Base-by-base conservation (phyloP, 2,797 vertebrate genomes). In the Acanthiza pusilla region DNA sequence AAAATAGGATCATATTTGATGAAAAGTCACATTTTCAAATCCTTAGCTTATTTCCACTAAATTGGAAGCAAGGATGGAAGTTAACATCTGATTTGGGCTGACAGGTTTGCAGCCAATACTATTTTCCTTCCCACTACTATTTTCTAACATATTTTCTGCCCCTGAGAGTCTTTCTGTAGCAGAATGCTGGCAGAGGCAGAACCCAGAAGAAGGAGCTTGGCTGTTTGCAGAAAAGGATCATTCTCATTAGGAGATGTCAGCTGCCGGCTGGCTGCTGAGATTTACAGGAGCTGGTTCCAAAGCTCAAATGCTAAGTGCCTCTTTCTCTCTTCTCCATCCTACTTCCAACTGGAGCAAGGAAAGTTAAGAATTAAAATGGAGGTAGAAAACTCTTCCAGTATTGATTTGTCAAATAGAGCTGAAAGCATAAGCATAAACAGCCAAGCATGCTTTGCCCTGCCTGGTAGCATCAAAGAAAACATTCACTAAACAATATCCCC, bases 221-320 rank as follows among this genome's bases (percentile, higher is more conserved):
- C 34, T 81, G 38, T 81, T 73, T 88, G 67, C 71, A 88, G 83
- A 6, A 85, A 76, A 77, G 60, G 63, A 90, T 95, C 80, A 68
- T 82, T 90, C 89, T 95, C 77, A 91, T 84, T 94, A 93, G 70
- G 81, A 85, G 62, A 86, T 82, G 82, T 95, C 92, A 95, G 63
- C 74, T 94, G 87, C 57, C 0, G 40, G 32, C 65, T 92, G 84
- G 80, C 74, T 93, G 70, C 70, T 96, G 66, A 81, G 92, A 67
- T 90, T 93, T 91, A 90, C 54, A 76, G 71, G 74, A 87, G 14
- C 20, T 74, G 30, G 16, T 79, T 87, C 77, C 74, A 95, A 85
- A 94, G 71, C 50, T 61, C 63, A 79, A 7, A 76, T 47, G 50
- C 27, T 88, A 63, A 93, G 60, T 79, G 32, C 86, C 51, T 85